Percentiles rank a stretch among this genome's conserved stretches.
Evolutionary conservation across 2,797 vertebrate species (phyloP).

Genomic region (Notolepis coatsorum): DNA sequence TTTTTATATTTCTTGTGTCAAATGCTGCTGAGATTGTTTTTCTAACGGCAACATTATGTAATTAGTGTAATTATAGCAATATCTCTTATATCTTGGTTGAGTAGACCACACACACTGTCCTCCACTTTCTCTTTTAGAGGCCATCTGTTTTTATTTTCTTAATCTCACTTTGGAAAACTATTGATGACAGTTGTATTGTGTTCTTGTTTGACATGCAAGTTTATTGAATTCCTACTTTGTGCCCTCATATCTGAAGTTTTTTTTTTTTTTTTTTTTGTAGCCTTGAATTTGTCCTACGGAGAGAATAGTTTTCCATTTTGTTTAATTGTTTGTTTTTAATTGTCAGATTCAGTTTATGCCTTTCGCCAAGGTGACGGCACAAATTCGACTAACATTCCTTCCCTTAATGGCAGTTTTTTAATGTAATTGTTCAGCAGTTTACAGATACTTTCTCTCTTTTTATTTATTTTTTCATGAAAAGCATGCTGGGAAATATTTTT

Average conservation of each 20-base stretch:
- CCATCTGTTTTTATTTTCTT: no score
- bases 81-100: conserved; percentile 2
- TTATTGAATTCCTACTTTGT: not conserved
- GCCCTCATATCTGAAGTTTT: conserved; percentile 3
- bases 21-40: conserved; percentile 58
- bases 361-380: conserved; percentile 28
- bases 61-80: conserved; percentile 59
- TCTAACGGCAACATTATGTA: conserved; percentile 54
- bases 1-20: conserved; percentile 52
- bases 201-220: conserved; percentile 9
- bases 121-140: not conserved
- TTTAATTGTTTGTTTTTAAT: no score
- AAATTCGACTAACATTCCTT: conserved; percentile 39
- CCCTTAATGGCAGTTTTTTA: conserved; percentile 34
- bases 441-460: conserved; percentile 50
- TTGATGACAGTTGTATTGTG: not conserved
- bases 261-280: no score
- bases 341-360: no score
- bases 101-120: conserved; percentile 6
- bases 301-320: not conserved
- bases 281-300: conserved; percentile 11
- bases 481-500: conserved; percentile 54
- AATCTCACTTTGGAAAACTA: conserved; percentile 3
- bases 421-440: conserved; percentile 36
- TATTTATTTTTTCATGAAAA: conserved; percentile 75